Evolutionary conservation across 1,140 invertebrate genomes (phyloP).

Genomic region (Drepana arcuata): DNA sequence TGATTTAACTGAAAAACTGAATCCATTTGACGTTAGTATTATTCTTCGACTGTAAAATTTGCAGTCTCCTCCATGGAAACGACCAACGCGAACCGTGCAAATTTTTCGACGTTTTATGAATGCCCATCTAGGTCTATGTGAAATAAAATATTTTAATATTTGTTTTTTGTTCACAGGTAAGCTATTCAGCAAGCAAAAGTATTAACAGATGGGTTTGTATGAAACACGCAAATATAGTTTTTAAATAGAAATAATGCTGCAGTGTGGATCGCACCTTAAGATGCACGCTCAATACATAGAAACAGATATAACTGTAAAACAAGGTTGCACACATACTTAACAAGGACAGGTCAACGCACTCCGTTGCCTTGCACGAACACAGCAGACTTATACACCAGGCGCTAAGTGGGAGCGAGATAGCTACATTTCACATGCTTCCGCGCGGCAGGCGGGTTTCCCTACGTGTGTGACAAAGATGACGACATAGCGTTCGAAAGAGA

Average conservation of each 20-base stretch:
- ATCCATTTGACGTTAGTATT: too few relatives aligned
- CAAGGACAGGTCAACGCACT: constrained; percentile 71
- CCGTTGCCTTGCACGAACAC: constrained; percentile 62
- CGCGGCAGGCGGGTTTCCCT: constrained; percentile 27
- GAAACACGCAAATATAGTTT: too few relatives aligned
- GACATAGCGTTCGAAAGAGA: constrained; percentile 42
- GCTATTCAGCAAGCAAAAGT: constrained; percentile 7
- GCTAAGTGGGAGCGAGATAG: constrained; percentile 27
- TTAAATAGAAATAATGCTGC: constrained; percentile 15
- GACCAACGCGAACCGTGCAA: too few relatives aligned
- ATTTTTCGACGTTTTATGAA: too few relatives aligned
- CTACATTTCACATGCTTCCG: constrained; percentile 28
- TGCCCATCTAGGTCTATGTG: too few relatives aligned
- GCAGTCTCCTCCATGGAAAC: too few relatives aligned
- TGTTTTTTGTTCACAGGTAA: constrained; percentile 31
- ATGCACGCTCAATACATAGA: constrained; percentile 54
- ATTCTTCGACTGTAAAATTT: too few relatives aligned
- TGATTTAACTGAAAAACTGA: too few relatives aligned
- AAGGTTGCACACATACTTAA: constrained; percentile 64
- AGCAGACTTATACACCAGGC: constrained; percentile 25
- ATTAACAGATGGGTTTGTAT: constrained; percentile 15
- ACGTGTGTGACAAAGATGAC: constrained; percentile 44
- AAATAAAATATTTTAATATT: constrained; percentile 1
- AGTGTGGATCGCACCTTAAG: constrained; percentile 52
- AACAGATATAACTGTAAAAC: constrained; percentile 62